phyloP scores from a whole-genome alignment of 2,797 vertebrate genomes.

The Cuniculus paca region DNA sequence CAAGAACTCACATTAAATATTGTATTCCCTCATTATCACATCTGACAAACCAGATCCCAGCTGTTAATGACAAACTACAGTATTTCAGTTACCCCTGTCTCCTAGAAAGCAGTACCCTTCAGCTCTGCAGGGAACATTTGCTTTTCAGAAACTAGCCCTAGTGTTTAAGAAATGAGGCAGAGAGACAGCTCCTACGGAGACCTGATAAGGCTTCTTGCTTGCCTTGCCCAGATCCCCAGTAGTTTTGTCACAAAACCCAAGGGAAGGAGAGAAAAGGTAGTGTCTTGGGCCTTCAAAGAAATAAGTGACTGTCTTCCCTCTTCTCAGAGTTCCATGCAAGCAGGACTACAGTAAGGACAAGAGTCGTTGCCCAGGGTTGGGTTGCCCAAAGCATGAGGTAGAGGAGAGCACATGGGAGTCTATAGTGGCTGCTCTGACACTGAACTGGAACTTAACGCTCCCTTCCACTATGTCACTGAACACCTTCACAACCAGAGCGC shows the following conservation, averaged over 20 bases:
- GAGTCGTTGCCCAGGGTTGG: background rate
- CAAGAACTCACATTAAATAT: constrained; percentile 23
- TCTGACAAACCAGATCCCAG: constrained; percentile 43
- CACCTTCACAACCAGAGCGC: rapidly evolving
- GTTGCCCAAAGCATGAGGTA: background rate
- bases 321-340: rapidly evolving
- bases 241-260: background rate
- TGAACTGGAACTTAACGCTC: rapidly evolving
- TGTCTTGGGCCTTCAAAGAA: background rate
- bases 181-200: background rate
- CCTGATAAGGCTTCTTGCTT: background rate
- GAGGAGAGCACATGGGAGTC: rapidly evolving
- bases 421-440: background rate
- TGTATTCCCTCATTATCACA: constrained; percentile 42
- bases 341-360: no score
- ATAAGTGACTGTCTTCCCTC: background rate
- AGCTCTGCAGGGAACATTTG: background rate
- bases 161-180: background rate
- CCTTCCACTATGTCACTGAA: background rate
- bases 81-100: background rate
- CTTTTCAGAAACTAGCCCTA: background rate
- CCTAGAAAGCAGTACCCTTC: constrained; percentile 8
- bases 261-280: background rate
- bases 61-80: constrained; percentile 37
- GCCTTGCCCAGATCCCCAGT: background rate